These are phyloP conservation scores for Astreopora myriophthalma DNA, from an alignment of 64 coral and sea anemone species.

Conservation along the genomic window DNA sequence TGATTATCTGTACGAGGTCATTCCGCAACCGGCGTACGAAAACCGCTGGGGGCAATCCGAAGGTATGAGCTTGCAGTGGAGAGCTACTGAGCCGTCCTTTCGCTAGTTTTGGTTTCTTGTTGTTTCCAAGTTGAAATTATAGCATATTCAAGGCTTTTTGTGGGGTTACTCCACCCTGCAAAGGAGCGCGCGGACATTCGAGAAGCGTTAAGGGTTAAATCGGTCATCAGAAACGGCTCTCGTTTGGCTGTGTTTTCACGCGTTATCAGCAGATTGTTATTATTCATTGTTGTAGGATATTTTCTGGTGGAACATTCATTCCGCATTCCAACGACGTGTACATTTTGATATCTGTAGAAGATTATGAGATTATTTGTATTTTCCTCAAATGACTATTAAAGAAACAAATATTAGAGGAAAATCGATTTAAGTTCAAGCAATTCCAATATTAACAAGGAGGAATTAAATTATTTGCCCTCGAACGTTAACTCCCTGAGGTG, in stretches of 20 bases:
- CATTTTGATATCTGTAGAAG: slow-evolving; percentile 77
- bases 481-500: not conserved
- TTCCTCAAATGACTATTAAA: slow-evolving; percentile 61
- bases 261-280: not conserved
- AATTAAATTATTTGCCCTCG: slow-evolving; percentile 75
- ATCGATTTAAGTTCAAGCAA: slow-evolving; percentile 49
- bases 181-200: not conserved
- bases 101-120: too few relatives aligned
- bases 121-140: too few relatives aligned
- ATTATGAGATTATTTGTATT: slow-evolving; percentile 74
- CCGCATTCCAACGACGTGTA: slow-evolving; percentile 40
- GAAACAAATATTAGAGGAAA: slow-evolving; percentile 38
- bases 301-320: slow-evolving; percentile 11
- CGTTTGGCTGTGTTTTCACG: not conserved
- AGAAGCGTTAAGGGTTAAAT: not conserved
- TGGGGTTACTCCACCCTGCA: too few relatives aligned
- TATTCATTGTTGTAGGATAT: slow-evolving; percentile 19
- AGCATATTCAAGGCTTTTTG: not conserved
- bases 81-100: too few relatives aligned
- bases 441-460: slow-evolving; percentile 71
- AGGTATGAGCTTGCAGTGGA: too few relatives aligned
- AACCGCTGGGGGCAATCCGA: too few relatives aligned
- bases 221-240: not conserved
- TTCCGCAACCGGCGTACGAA: too few relatives aligned
- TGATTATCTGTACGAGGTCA: too few relatives aligned